Evolutionary conservation across 1,140 invertebrate genomes (phyloP), one percentile per base, ranked within the genome.

Genomic region (Cecropterus lyciades): DNA sequence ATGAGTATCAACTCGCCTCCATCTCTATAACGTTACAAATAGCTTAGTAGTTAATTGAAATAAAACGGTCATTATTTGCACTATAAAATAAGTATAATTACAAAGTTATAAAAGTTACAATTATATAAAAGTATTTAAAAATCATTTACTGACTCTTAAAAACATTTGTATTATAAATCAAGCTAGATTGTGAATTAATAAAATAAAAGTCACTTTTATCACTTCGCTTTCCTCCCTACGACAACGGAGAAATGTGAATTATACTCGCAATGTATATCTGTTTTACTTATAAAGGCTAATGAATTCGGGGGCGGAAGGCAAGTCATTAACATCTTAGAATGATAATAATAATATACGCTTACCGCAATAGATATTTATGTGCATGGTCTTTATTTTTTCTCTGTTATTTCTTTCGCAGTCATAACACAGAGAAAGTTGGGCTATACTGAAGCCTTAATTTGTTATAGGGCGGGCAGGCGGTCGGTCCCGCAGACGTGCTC

Each of bases 401-500:
- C 14, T 13, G 14, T 48, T 48, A 48, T 48, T 48, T 30, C 16
- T 60, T 15, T 48, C 24, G 24, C 30, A 33, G 43, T 60, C 43
- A 43, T 48, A 60, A 60, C 49, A 60, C 14, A 43, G 56, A 62
- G 27, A 13, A 62, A 49, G 57, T 62, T 62, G 57, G 57, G 45
- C 24, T 27, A 60, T 60, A 48, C 27, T 48, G 27, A 43, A 15
- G 57, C 57, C 57, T 60, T 60, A 60, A 60, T 60, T 60, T 60
- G 57, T 48, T 37, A 60, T 60, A 60, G 14, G 56, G 56, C 55
- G 24, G 43, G 56, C 43, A 17, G 43, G 45, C 57, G 24, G 27
- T 40, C 46, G 45, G 43, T 46, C 57, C 57, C 30, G 14, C 49
- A 66, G 33, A 86, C 84, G 84, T 86, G 81, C 63, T 40, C 70